phyloP scores from a whole-genome alignment of 2,888 invertebrate species.

The Tineola bisselliella region DNA sequence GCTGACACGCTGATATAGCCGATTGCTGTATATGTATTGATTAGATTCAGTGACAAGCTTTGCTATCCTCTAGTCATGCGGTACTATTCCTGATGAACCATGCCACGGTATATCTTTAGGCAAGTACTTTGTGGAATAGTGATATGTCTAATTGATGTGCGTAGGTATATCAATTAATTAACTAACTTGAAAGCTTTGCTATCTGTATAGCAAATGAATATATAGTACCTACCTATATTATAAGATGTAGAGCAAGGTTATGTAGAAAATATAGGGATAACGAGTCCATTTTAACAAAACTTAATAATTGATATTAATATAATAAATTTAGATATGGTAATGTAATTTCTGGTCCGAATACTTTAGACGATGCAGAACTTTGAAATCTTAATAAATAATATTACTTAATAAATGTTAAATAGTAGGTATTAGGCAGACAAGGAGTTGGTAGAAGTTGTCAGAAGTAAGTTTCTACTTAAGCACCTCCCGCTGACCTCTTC shows the following conservation, averaged over 20 bases:
- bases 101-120: background rate
- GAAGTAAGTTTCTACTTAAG: constrained; percentile 13
- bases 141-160: constrained; percentile 5
- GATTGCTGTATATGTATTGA: constrained; percentile 11
- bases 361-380: background rate
- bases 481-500: constrained; percentile 15
- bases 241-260: background rate
- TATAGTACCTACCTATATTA: no score
- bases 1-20: background rate
- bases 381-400: constrained; percentile 9
- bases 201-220: background rate
- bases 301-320: background rate
- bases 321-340: background rate
- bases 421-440: constrained; percentile 1
- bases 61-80: constrained; percentile 6
- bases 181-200: background rate
- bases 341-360: background rate
- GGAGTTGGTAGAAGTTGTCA: constrained; percentile 8
- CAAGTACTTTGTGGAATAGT: background rate
- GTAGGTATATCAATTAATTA: constrained; percentile 5
- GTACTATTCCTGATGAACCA: background rate
- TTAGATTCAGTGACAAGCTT: constrained; percentile 2
- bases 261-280: background rate
- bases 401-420: constrained; percentile 9
- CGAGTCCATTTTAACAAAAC: background rate